Evolutionary conservation across 1,140 invertebrate species (phyloP).

Genomic region (Bombyx mori): ASM3026992v2 NC_085126.1:12145001-12145500

Average conservation of each 20-base stretch:
- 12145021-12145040: no score
- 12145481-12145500: no score
- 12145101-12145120: neutral
- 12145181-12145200: conserved; percentile 79
- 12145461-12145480: no score
- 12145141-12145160: conserved; percentile 80
- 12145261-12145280: conserved; percentile 41
- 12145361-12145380: conserved; percentile 58
- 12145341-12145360: conserved; percentile 69
- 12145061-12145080: no score
- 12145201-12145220: conserved; percentile 79
- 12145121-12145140: neutral
- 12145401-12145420: conserved; percentile 53
- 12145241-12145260: conserved; percentile 84
- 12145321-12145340: conserved; percentile 57
- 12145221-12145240: conserved; percentile 82
- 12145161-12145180: conserved; percentile 88
- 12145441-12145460: no score
- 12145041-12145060: no score
- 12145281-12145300: conserved; percentile 43
- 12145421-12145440: conserved; percentile 47
- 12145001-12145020: no score
- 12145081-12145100: no score
- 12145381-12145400: conserved; percentile 61
- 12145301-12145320: conserved; percentile 51